Conservation (phyloP, 2,888 invertebrate species). For the Lymantria dispar region DNA sequence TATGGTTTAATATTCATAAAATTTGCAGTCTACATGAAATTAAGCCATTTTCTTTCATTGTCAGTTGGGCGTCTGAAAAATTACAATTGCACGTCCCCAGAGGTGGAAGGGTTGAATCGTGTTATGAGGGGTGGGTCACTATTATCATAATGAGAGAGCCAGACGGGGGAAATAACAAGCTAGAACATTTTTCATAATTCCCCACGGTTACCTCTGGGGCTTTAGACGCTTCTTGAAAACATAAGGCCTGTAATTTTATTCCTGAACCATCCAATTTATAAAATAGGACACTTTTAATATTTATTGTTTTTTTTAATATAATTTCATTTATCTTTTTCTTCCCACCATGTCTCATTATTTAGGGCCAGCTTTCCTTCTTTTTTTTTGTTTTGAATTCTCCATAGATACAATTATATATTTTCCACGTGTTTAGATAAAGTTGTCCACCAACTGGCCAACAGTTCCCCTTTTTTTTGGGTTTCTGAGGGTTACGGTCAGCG, state of each 20-base stretch:
- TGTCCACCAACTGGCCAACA: no score
- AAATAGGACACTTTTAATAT: no score
- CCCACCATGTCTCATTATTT: no score
- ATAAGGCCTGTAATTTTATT: slow-evolving; percentile 2
- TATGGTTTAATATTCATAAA: slow-evolving; percentile 9
- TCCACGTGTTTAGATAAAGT: no score
- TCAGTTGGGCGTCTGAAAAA: slow-evolving; percentile 6
- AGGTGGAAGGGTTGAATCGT: slow-evolving; percentile 25
- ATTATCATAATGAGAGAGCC: slow-evolving; percentile 33
- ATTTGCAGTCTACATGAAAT: slow-evolving; percentile 6
- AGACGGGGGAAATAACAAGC: slow-evolving; percentile 33
- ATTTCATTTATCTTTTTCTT: no score
- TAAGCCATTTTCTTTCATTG: slow-evolving; percentile 8
- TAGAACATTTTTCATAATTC: slow-evolving; percentile 39
- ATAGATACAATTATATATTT: no score
- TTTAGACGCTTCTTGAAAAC: slow-evolving; percentile 15
- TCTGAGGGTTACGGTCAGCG: no score
- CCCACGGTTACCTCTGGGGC: slow-evolving; percentile 24
- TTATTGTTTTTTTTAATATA: no score
- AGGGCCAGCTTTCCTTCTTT: no score
- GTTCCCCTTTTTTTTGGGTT: no score
- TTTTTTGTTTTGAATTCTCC: no score
- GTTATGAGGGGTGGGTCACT: slow-evolving; percentile 20
- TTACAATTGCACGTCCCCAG: slow-evolving; percentile 6
- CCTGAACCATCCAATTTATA: neutral